Percentiles rank a stretch among this genome's conserved stretches.
Conservation (phyloP, 2,113 vertebrate genomes). For the Actinemys pallida region DNA sequence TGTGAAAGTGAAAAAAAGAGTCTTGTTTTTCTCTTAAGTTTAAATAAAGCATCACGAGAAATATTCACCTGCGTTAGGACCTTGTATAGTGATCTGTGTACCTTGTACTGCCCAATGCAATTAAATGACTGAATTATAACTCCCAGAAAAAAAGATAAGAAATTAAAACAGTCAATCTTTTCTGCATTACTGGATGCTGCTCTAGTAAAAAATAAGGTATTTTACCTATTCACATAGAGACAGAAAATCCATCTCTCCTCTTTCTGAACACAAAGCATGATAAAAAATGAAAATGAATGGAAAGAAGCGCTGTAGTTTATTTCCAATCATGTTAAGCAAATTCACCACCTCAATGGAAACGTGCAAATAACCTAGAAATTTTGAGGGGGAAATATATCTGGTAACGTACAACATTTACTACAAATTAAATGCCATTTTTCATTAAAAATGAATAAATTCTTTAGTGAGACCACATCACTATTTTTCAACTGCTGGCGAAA, state of each 20-base stretch:
- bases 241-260: not conserved
- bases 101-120: not conserved
- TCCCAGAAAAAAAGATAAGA: not conserved
- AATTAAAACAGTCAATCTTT: not conserved
- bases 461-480: not conserved
- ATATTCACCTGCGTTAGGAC: not conserved
- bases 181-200: not conserved
- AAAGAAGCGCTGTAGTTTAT: not conserved
- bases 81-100: not conserved
- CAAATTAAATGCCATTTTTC: not conserved
- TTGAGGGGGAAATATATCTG: not conserved
- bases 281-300: not conserved
- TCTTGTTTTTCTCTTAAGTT: not conserved
- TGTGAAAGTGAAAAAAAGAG: not conserved
- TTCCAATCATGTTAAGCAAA: not conserved
- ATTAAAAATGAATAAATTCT: not conserved
- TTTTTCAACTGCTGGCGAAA: not conserved
- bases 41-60: not conserved
- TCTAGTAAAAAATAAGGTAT: not conserved
- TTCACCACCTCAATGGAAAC: not conserved
- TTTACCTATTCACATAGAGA: not conserved
- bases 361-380: not conserved
- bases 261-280: not conserved
- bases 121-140: not conserved
- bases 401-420: not conserved